Evolutionary conservation across 2,888 invertebrate genomes (phyloP).

Genomic region (Stenchaetothrips biformis): DNA sequence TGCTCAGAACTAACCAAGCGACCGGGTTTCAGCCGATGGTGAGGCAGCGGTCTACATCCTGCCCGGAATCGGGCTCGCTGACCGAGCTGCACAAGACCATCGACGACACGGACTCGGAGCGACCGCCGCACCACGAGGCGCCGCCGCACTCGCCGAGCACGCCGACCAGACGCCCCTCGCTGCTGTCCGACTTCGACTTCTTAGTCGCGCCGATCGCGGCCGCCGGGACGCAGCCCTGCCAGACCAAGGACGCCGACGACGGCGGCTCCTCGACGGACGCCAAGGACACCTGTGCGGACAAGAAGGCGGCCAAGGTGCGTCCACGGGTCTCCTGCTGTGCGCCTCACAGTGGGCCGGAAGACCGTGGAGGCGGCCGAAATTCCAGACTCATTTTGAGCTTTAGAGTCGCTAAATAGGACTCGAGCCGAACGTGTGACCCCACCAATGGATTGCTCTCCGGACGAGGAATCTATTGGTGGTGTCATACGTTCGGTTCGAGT

Average conservation of each 20-base stretch:
- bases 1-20: too few relatives aligned
- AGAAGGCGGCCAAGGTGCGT: not conserved
- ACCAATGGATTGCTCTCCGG: too few relatives aligned
- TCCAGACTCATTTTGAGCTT: too few relatives aligned
- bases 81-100: slow-evolving; percentile 4
- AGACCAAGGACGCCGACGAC: not conserved
- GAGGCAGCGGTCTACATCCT: not conserved
- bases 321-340: too few relatives aligned
- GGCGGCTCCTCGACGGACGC: not conserved
- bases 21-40: too few relatives aligned
- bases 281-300: not conserved
- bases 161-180: not conserved
- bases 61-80: not conserved
- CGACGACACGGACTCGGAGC: not conserved
- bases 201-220: not conserved
- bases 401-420: too few relatives aligned
- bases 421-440: too few relatives aligned
- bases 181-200: not conserved
- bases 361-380: too few relatives aligned
- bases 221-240: not conserved
- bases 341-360: too few relatives aligned
- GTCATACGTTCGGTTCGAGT: too few relatives aligned
- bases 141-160: not conserved
- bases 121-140: not conserved
- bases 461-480: too few relatives aligned